Evolutionary conservation across 1,140 invertebrate genomes (phyloP).

Genomic region (Drosophila sturtevanti): DNA sequence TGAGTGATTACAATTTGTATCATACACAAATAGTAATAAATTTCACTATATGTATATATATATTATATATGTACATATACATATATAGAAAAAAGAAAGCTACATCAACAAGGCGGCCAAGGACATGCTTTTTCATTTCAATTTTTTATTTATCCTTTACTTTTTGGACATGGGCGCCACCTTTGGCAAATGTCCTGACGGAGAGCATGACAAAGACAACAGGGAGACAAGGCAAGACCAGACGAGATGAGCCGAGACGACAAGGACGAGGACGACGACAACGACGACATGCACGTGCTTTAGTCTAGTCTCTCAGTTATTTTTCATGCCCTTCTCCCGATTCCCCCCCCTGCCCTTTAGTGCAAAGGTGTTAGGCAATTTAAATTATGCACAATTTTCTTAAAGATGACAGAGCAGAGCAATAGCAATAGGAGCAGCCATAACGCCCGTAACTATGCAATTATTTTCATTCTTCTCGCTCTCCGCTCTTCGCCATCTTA

Average conservation of each 20-base stretch:
- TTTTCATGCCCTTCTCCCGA: background rate
- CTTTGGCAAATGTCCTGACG: no score
- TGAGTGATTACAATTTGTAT: slow-evolving; percentile 42
- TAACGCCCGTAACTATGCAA: slow-evolving; percentile 67
- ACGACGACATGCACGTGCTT: slow-evolving; percentile 53
- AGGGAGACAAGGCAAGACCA: no score
- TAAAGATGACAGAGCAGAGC: background rate
- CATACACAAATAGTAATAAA: slow-evolving; percentile 4
- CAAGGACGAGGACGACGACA: slow-evolving; percentile 3
- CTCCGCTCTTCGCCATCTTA: slow-evolving; percentile 11
- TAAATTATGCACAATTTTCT: slow-evolving; percentile 51
- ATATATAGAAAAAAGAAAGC: slow-evolving; percentile 38
- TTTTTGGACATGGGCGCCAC: background rate
- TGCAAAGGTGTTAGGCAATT: slow-evolving; percentile 39
- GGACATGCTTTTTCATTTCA: slow-evolving; percentile 50
- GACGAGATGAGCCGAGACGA: no score
- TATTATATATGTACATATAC: slow-evolving; percentile 12
- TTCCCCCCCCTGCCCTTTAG: background rate
- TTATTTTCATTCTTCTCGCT: slow-evolving; percentile 54
- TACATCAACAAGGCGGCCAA: slow-evolving; percentile 59
- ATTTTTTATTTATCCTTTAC: slow-evolving; percentile 39
- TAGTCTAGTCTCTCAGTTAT: slow-evolving; percentile 23
- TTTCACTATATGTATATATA: background rate
- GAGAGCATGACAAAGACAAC: no score
- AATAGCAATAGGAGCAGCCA: background rate